Percentiles rank a stretch among this genome's conserved stretches.
Conservation (phyloP, 2,797 vertebrate genomes). For the Scolopax bukidnonensis region DNA sequence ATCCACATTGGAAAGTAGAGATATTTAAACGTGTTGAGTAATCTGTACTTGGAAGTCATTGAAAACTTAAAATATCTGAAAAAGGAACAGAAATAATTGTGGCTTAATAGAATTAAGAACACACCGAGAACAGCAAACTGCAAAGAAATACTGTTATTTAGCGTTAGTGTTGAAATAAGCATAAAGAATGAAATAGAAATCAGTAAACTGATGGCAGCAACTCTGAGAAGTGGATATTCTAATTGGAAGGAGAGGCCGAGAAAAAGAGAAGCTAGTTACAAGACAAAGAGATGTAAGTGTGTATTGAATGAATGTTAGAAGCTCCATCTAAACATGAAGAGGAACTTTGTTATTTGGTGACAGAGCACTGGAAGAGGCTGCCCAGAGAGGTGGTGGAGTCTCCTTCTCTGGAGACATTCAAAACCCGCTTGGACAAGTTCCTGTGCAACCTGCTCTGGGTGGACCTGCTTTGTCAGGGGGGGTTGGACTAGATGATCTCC, state of each 20-base stretch:
- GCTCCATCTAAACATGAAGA: too few species aligned
- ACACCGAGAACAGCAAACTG: neutral
- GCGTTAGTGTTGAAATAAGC: neutral
- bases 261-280: neutral
- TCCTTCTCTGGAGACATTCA: too few species aligned
- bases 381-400: too few species aligned
- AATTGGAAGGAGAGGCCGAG: neutral
- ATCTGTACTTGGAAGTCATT: neutral
- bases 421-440: too few species aligned
- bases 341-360: too few species aligned
- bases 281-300: neutral
- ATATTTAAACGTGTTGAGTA: neutral
- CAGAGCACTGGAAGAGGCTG: too few species aligned
- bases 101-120: neutral
- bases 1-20: neutral
- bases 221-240: neutral
- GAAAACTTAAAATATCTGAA: neutral
- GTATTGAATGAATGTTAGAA: neutral
- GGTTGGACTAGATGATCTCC: too few species aligned
- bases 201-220: neutral
- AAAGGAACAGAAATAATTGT: neutral
- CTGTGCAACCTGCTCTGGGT: too few species aligned
- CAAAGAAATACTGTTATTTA: neutral
- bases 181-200: neutral
- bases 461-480: too few species aligned